A percentile compares a stretch with the other conserved stretches of the same genome.
These are phyloP conservation scores for Monopis laevigella DNA, from an alignment of 2,888 invertebrate genomes.

Conservation along the genomic window DNA sequence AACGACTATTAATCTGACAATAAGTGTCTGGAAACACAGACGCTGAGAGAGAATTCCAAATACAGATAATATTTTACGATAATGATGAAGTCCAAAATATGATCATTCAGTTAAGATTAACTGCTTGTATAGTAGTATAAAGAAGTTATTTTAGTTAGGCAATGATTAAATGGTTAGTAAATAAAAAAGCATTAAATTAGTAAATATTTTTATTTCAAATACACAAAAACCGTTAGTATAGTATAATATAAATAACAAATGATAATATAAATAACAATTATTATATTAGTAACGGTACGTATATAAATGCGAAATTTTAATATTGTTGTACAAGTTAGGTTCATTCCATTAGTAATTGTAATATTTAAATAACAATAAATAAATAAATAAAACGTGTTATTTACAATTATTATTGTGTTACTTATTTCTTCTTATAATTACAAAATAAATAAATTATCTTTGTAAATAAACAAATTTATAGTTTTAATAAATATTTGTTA, in stretches of 20 bases:
- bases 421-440: conserved; percentile 25
- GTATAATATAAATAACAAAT: conserved; percentile 6
- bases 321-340: conserved; percentile 37
- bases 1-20: too few species aligned
- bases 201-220: conserved; percentile 5
- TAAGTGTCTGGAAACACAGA: too few species aligned
- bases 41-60: too few species aligned
- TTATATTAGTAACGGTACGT: conserved; percentile 17
- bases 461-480: conserved; percentile 2
- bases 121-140: too few species aligned
- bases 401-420: conserved; percentile 33
- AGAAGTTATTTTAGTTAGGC: too few species aligned
- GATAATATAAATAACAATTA: too few species aligned
- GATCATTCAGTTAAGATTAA: too few species aligned
- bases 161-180: background rate
- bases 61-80: too few species aligned
- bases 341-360: conserved; percentile 23
- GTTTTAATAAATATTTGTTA: background rate
- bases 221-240: conserved; percentile 7
- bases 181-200: background rate
- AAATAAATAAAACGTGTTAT: conserved; percentile 48
- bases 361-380: conserved; percentile 23
- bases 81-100: too few species aligned
- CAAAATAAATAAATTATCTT: conserved; percentile 17
- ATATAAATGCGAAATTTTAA: conserved; percentile 57